These are phyloP conservation scores for Cecidostiba fungosa DNA, from an alignment of 2,888 invertebrate species.

Conservation along the genomic window DNA sequence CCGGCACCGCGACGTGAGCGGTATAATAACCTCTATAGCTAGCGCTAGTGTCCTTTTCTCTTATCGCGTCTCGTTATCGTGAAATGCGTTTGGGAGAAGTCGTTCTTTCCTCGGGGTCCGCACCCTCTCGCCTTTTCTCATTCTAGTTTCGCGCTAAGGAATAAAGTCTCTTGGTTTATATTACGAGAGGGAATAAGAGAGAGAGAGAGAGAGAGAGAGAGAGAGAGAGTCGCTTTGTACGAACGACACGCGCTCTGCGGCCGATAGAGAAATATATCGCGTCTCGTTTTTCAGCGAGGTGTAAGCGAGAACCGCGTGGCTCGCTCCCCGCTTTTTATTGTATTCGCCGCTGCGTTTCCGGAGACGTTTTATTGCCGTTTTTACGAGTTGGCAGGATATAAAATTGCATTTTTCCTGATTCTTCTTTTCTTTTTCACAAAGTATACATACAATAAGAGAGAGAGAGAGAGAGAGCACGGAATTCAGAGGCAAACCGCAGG, in stretches of 20 bases:
- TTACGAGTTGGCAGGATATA: background rate
- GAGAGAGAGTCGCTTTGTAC: conserved; percentile 23
- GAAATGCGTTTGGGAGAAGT: conserved; percentile 46
- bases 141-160: background rate
- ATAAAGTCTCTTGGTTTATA: background rate
- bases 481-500: background rate
- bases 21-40: conserved; percentile 6
- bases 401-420: background rate
- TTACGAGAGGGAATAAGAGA: background rate
- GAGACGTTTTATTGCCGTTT: background rate
- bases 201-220: too few relatives aligned
- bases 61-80: conserved; percentile 53
- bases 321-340: background rate
- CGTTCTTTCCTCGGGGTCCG: conserved; percentile 11
- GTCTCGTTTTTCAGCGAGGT: conserved; percentile 14
- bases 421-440: background rate
- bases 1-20: conserved; percentile 1
- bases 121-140: background rate
- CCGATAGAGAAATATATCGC: conserved; percentile 33
- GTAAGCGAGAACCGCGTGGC: background rate
- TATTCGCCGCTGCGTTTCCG: background rate
- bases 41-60: background rate
- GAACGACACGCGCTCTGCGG: background rate
- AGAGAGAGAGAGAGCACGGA: background rate
- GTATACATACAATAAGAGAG: background rate